Evolutionary conservation across 1,140 invertebrate species (phyloP).

Genomic region (Grapholita molesta): DNA sequence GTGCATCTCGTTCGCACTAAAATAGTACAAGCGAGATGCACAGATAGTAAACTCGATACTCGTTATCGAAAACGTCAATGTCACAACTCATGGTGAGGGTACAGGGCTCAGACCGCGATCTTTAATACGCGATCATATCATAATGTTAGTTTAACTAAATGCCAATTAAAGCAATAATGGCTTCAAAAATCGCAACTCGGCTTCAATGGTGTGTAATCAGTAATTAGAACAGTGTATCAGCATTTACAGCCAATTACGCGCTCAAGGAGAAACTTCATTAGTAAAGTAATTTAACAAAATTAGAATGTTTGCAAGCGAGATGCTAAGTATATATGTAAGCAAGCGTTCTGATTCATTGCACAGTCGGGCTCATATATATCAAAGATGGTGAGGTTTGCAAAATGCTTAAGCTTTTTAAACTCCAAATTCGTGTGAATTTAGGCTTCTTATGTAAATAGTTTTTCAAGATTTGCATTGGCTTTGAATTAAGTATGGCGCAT

Average conservation of each 20-base stretch:
- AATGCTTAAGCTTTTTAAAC: too few relatives aligned
- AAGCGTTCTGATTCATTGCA: constrained; percentile 54
- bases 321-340: constrained; percentile 69
- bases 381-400: neutral
- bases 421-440: too few relatives aligned
- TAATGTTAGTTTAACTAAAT: neutral
- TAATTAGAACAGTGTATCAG: constrained; percentile 7
- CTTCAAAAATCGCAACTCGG: neutral
- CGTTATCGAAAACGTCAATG: too few relatives aligned
- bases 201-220: neutral
- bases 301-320: constrained; percentile 38
- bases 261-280: constrained; percentile 48
- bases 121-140: neutral
- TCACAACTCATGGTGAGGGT: too few relatives aligned
- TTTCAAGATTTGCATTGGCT: too few relatives aligned
- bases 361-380: neutral
- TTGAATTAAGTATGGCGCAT: too few relatives aligned
- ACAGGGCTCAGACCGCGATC: too few relatives aligned
- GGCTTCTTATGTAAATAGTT: too few relatives aligned
- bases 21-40: too few relatives aligned
- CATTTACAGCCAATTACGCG: constrained; percentile 19
- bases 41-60: too few relatives aligned
- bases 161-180: neutral
- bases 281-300: constrained; percentile 42
- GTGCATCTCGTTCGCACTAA: too few relatives aligned